Evolutionary conservation across 2,888 invertebrate species (phyloP).

Genomic region (Cheilosia impressa): DNA sequence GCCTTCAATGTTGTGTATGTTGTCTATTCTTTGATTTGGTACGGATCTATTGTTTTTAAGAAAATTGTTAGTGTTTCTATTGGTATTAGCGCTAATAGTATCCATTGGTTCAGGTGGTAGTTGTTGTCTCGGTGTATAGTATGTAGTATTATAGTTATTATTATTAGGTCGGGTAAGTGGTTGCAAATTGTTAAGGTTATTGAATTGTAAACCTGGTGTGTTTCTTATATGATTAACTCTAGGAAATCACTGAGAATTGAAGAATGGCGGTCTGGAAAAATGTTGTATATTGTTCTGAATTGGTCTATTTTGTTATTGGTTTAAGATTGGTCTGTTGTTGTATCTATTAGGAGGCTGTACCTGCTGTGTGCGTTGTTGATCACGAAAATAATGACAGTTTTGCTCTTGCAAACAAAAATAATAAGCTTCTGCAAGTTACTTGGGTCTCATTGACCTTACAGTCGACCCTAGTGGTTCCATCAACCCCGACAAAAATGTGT

Average conservation of each 20-base stretch:
- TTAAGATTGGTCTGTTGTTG: no score
- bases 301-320: not conserved
- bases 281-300: not conserved
- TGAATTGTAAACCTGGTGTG: no score
- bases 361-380: not conserved
- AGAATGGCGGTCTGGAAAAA: not conserved
- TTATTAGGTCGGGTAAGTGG: not conserved
- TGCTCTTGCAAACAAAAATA: not conserved
- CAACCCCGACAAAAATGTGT: not conserved
- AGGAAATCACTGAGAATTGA: not conserved
- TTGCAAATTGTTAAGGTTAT: not conserved
- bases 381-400: not conserved
- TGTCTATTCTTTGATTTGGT: no score
- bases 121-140: not conserved
- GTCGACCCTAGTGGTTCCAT: constrained; percentile 10
- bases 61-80: not conserved
- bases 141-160: not conserved
- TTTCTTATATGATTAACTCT: no score
- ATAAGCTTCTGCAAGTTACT: not conserved
- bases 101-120: not conserved
- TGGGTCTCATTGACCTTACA: constrained; percentile 5
- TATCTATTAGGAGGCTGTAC: not conserved
- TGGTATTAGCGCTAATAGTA: not conserved
- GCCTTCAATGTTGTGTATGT: no score
- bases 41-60: no score